Conservation (phyloP, 2,113 vertebrate genomes). For the Pampusana beccarii region DNA sequence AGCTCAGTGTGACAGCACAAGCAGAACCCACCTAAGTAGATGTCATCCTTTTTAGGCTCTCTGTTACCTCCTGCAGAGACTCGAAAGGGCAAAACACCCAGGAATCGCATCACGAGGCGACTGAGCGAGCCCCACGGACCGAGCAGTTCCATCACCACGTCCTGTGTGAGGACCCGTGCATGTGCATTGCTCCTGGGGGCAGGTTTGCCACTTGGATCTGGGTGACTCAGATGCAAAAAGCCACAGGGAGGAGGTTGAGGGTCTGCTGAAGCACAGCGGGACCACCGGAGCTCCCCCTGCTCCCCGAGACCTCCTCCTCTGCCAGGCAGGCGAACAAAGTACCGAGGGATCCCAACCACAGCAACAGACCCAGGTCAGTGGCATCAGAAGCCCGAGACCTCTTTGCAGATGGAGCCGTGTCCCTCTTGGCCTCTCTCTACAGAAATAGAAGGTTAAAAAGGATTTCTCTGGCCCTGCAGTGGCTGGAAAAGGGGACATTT, state of each 20-base stretch:
- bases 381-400: not conserved
- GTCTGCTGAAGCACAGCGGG: not conserved
- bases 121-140: not conserved
- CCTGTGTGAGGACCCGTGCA: not conserved
- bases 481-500: not conserved
- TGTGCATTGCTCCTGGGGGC: not conserved
- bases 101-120: not conserved
- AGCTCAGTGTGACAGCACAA: not conserved
- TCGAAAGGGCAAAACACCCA: not conserved
- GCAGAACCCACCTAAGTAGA: not conserved
- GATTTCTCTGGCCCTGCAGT: not conserved
- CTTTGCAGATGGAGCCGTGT: fast-evolving
- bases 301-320: fast-evolving
- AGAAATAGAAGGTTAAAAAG: not conserved
- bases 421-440: not conserved
- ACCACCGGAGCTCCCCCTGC: not conserved
- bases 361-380: not conserved
- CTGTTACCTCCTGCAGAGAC: not conserved
- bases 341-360: fast-evolving
- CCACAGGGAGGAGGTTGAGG: not conserved
- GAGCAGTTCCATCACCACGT: not conserved
- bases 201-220: not conserved
- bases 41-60: not conserved
- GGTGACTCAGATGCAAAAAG: not conserved
- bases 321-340: not conserved